phyloP scores from a whole-genome alignment of 2,888 invertebrate species.

The Hofmannophila pseudospretella region DNA sequence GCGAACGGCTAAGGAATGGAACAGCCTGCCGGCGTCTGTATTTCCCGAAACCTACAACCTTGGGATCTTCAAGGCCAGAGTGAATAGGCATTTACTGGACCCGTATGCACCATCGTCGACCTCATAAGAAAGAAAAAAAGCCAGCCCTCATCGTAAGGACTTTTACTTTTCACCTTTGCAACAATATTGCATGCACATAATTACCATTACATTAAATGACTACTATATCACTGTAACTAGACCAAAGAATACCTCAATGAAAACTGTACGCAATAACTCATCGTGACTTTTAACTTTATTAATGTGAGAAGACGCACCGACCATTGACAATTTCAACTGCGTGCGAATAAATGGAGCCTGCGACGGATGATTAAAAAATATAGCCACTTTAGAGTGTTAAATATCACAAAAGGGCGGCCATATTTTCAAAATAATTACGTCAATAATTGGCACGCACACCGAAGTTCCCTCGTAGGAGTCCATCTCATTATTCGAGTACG shows the following conservation, averaged over 20 bases:
- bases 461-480: slow-evolving; percentile 44
- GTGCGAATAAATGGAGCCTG: slow-evolving; percentile 43
- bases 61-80: too few relatives aligned
- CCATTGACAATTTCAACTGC: slow-evolving; percentile 58
- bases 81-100: too few relatives aligned
- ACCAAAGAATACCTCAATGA: slow-evolving; percentile 14
- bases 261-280: slow-evolving; percentile 11
- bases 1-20: too few relatives aligned
- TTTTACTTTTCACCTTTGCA: not conserved
- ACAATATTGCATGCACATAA: not conserved
- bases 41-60: too few relatives aligned
- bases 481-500: slow-evolving; percentile 63
- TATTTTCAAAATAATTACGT: slow-evolving; percentile 76
- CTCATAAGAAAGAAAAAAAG: too few relatives aligned
- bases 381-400: slow-evolving; percentile 59
- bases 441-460: slow-evolving; percentile 74
- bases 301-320: slow-evolving; percentile 28
- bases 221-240: slow-evolving; percentile 1
- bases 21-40: too few relatives aligned
- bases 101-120: too few relatives aligned
- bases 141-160: too few relatives aligned
- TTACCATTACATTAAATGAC: not conserved
- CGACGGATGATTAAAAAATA: slow-evolving; percentile 60
- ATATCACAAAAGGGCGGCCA: slow-evolving; percentile 64
- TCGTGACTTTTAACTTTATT: slow-evolving; percentile 21